Evolutionary conservation across 2,797 vertebrate genomes (phyloP).

Genomic region (Sebastes oblongus): DNA sequence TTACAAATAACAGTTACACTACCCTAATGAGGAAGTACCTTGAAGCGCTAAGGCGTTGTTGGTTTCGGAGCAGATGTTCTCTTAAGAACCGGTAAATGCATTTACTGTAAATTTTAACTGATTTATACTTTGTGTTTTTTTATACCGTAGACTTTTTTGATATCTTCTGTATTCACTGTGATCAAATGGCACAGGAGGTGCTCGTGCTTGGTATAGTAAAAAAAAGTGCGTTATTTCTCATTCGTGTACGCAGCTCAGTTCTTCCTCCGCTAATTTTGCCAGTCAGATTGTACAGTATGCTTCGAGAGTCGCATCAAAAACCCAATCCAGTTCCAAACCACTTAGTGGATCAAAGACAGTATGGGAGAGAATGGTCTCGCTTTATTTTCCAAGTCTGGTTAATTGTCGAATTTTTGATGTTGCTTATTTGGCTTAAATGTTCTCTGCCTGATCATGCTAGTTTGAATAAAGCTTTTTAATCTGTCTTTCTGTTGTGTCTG

Average conservation of each 20-base stretch:
- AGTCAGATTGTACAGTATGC: conserved; percentile 66
- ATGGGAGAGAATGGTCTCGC: conserved; percentile 71
- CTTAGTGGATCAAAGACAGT: conserved; percentile 61
- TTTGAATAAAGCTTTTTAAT: conserved; percentile 84
- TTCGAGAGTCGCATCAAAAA: conserved; percentile 52
- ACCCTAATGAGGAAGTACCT: conserved; percentile 46
- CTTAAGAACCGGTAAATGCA: conserved; percentile 49
- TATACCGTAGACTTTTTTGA: conserved; percentile 78
- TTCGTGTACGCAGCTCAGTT: conserved; percentile 53
- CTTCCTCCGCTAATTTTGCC: conserved; percentile 53
- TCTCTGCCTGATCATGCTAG: conserved; percentile 79
- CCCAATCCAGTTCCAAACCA: conserved; percentile 49
- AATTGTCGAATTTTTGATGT: conserved; percentile 72
- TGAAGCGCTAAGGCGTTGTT: conserved; percentile 29
- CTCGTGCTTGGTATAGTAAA: conserved; percentile 63
- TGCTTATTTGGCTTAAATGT: conserved; percentile 79
- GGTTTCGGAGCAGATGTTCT: conserved; percentile 54
- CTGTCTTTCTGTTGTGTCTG: conserved; percentile 46
- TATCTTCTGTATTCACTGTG: conserved; percentile 79
- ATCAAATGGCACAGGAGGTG: conserved; percentile 64
- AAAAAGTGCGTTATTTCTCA: conserved; percentile 56
- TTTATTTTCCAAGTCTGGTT: conserved; percentile 70
- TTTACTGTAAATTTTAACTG: conserved; percentile 70
- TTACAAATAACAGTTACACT: conserved; percentile 50
- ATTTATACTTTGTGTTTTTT: conserved; percentile 81